Conservation (phyloP, 2,113 vertebrate genomes). For the Cathartes aura region DNA sequence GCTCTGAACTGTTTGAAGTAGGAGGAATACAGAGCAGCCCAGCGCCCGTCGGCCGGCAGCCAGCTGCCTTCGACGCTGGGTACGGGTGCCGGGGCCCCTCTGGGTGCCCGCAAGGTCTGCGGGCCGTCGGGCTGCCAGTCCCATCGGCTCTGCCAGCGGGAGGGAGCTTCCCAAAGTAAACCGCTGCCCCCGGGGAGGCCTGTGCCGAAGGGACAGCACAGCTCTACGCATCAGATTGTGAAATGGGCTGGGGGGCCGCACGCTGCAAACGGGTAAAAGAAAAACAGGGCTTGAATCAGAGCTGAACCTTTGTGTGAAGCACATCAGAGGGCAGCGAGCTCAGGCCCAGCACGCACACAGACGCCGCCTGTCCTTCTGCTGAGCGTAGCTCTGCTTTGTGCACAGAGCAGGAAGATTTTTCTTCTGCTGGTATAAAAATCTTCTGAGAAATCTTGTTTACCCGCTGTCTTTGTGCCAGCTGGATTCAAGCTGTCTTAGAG, state of each 20-base stretch:
- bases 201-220: not conserved
- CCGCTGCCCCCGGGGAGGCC: accelerated
- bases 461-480: not conserved
- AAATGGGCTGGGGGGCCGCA: not conserved
- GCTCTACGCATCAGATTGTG: accelerated
- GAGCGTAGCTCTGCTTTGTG: not conserved
- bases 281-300: not conserved
- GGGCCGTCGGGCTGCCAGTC: not conserved
- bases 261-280: not conserved
- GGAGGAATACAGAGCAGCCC: not conserved
- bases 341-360: not conserved
- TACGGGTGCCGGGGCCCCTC: not conserved
- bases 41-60: not conserved
- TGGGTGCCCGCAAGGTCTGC: not conserved
- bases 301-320: not conserved
- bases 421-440: not conserved
- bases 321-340: not conserved
- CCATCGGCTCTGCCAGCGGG: not conserved
- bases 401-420: not conserved
- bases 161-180: not conserved
- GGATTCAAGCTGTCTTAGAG: not conserved
- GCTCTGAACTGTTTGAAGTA: not conserved
- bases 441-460: not conserved
- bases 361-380: not conserved
- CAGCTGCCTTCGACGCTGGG: not conserved